Base-by-base conservation (phyloP, 2,888 invertebrate genomes). In the Sclerodermus sp. region DNA sequence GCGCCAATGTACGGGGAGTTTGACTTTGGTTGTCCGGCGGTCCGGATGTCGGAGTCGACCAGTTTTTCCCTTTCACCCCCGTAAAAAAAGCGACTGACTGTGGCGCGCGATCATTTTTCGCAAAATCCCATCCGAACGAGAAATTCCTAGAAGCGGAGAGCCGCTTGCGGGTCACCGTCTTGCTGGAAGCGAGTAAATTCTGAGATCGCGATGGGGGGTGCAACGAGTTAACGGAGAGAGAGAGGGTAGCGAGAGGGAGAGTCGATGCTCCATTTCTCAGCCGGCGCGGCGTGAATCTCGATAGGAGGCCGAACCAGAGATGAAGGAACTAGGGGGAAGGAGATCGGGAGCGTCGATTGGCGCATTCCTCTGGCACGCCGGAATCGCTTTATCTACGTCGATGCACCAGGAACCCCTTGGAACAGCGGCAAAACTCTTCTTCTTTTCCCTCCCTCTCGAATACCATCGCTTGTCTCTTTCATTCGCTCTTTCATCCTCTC, bases 341-440 rank as follows among this genome's bases (percentile, higher is more conserved):
- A 44, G 44, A 44, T 44, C 36, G 44, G 18, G 13, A 44, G 36
- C 31, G 31, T 15, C 44, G 44, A 44, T 44, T 44, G 36, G 44
- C 44, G 36, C 44, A 36, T 44, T 44, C 44, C 34, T 44, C 15
- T 31, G 34, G 36, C 44, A 44, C 44, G 44, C 44, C 31, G 9
- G 36, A 17, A 12, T 29, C 17, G 23, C 15, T 23, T 42, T 42
- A 42, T 42, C 42, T 31, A 15, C 42, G 12, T 31, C 15, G 15
- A 23, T 42, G 23, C 30, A n/a, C n/a, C n/a, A 16, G 12, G 23
- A 17, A 16, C 42, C 14, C 32, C 43, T 30, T 37, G 23, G 4
- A n/a, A 23, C 23, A 23, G 8, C 23, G 3, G 4, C 23, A 23
- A 23, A 5, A 5, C 23, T 23, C 23, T 23, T 23, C 23, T 23